Percentiles rank a stretch among this genome's conserved stretches.
Conservation (phyloP, 2,113 vertebrate species). For the Psittacula cyanocephala region DNA sequence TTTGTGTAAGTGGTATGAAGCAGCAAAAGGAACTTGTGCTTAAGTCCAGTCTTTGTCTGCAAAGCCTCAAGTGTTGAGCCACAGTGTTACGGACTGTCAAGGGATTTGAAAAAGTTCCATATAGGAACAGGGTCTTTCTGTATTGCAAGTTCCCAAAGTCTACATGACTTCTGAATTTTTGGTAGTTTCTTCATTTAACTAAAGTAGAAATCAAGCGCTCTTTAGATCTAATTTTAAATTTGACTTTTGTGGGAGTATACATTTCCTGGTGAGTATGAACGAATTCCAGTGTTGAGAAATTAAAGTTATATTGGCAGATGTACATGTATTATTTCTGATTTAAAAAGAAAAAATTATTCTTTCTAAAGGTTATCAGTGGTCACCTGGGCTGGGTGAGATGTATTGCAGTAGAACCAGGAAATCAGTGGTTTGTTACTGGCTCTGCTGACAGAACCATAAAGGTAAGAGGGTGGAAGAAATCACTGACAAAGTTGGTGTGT, state of each 20-base stretch:
- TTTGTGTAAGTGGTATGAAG: not conserved
- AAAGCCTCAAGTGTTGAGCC: not conserved
- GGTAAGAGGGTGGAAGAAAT: slow-evolving; percentile 69
- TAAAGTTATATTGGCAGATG: not conserved
- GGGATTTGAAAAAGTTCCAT: not conserved
- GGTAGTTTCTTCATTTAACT: not conserved
- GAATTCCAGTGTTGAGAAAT: not conserved
- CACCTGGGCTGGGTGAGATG: slow-evolving; percentile 97
- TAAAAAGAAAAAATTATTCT: not conserved
- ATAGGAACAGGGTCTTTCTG: not conserved
- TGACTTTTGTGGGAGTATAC: not conserved
- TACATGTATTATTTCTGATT: not conserved
- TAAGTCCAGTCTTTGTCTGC: not conserved
- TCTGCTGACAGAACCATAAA: slow-evolving; percentile 98
- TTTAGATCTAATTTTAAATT: not conserved
- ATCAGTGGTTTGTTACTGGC: slow-evolving; percentile 98
- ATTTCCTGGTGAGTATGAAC: not conserved
- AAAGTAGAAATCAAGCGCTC: not conserved
- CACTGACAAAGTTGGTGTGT: fast-evolving
- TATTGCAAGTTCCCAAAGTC: not conserved
- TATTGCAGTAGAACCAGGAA: slow-evolving; percentile 96
- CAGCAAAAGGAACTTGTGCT: not conserved
- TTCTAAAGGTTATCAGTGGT: slow-evolving; percentile 92
- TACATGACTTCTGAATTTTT: not conserved
- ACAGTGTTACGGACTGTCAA: fast-evolving